Conservation (phyloP, 2,888 invertebrate species). For the Luperina testacea region DNA sequence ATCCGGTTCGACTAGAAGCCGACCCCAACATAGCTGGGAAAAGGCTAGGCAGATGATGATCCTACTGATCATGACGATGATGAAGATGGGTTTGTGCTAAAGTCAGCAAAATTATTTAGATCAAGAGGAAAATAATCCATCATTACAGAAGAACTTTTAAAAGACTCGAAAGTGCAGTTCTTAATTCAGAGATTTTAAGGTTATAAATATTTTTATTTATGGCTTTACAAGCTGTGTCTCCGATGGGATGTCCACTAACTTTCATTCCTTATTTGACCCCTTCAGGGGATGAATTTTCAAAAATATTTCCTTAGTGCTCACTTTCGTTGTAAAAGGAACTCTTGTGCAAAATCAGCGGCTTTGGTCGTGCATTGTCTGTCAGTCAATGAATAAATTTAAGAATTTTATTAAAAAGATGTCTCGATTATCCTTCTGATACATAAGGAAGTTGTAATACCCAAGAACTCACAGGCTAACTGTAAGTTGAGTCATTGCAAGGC, state of each 20-base stretch:
- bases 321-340: neutral
- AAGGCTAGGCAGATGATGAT: no score
- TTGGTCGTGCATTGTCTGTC: neutral
- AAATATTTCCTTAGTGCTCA: neutral
- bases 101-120: neutral
- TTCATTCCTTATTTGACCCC: neutral
- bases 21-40: no score
- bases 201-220: neutral
- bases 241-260: neutral
- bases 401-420: neutral
- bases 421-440: neutral
- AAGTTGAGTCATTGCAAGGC: conserved; percentile 10
- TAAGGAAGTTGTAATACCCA: neutral
- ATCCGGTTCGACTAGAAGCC: neutral
- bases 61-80: no score
- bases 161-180: neutral
- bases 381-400: neutral
- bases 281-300: neutral
- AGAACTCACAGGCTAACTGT: neutral
- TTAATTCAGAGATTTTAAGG: neutral
- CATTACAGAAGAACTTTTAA: neutral
- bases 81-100: neutral
- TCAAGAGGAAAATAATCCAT: neutral
- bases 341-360: neutral
- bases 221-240: neutral